phyloP scores from a whole-genome alignment of 2,888 invertebrate species.

The Agrilus cyanescens region DNA sequence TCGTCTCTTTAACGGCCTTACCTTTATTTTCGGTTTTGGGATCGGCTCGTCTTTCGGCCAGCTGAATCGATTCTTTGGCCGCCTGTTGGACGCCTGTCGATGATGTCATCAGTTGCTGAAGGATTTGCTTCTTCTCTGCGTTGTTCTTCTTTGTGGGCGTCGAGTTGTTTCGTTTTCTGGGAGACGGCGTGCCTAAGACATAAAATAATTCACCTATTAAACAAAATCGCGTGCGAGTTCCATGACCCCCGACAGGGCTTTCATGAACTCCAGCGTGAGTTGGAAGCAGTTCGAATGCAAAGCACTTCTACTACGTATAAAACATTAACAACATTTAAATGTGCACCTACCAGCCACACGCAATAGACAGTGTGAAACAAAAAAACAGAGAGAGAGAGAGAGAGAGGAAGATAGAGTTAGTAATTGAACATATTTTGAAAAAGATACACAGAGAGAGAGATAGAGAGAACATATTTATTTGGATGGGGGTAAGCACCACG shows the following conservation, averaged over 20 bases:
- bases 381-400: slow-evolving; percentile 9
- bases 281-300: too few species aligned
- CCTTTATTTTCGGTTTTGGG: slow-evolving; percentile 21
- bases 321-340: slow-evolving; percentile 15
- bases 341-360: slow-evolving; percentile 41
- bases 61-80: slow-evolving; percentile 56
- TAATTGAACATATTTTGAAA: background rate
- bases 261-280: too few species aligned
- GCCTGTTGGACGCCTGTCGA: slow-evolving; percentile 52
- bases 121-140: slow-evolving; percentile 66
- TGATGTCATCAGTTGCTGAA: slow-evolving; percentile 65
- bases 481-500: slow-evolving; percentile 14
- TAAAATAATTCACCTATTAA: background rate
- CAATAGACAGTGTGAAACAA: slow-evolving; percentile 28
- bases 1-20: slow-evolving; percentile 47
- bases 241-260: too few species aligned
- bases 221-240: too few species aligned
- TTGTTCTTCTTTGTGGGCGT: slow-evolving; percentile 63
- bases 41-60: slow-evolving; percentile 30
- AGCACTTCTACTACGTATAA: too few species aligned
- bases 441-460: slow-evolving; percentile 16
- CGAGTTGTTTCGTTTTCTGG: slow-evolving; percentile 66
- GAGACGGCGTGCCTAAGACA: slow-evolving; percentile 58
- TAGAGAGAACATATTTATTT: slow-evolving; percentile 6
- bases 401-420: slow-evolving; percentile 14